These are phyloP conservation scores for Anseranas semipalmata DNA, from an alignment of 2,113 vertebrate species.

Conservation along the genomic window DNA sequence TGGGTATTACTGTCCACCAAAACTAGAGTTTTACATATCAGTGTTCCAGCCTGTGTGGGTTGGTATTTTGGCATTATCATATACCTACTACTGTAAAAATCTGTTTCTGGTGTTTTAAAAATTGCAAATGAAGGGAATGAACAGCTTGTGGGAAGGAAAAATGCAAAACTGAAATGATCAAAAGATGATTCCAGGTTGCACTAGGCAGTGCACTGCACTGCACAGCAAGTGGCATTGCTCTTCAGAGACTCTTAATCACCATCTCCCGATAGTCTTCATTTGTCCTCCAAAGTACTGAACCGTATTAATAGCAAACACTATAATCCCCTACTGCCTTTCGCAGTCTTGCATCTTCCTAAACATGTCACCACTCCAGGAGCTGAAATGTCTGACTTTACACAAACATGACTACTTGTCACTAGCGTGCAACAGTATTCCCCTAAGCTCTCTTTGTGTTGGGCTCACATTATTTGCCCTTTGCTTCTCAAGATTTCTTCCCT, in stretches of 20 bases:
- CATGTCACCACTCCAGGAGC: conserved; percentile 25
- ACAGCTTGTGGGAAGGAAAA: background rate
- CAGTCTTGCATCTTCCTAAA: conserved; percentile 11
- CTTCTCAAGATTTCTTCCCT: background rate
- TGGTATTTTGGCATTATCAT: background rate
- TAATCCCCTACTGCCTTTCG: conserved; percentile 29
- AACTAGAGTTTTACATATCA: background rate
- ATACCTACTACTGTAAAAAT: background rate
- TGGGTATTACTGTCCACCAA: background rate
- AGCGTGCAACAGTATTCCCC: background rate
- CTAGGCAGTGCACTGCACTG: background rate
- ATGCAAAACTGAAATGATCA: background rate
- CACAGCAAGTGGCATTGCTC: background rate
- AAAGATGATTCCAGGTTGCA: background rate
- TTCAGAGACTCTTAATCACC: background rate
- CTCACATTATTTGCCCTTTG: background rate
- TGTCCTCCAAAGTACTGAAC: background rate
- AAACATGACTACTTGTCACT: background rate
- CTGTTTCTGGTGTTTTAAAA: background rate
- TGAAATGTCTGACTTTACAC: background rate
- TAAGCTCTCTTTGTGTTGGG: background rate
- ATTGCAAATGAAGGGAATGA: background rate
- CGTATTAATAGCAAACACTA: background rate
- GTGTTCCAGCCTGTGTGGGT: background rate
- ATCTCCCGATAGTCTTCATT: background rate